A percentile compares a stretch with the other conserved stretches of the same genome.
Conservation (phyloP, 2,888 invertebrate species). For the Aleiodes testaceus region DNA sequence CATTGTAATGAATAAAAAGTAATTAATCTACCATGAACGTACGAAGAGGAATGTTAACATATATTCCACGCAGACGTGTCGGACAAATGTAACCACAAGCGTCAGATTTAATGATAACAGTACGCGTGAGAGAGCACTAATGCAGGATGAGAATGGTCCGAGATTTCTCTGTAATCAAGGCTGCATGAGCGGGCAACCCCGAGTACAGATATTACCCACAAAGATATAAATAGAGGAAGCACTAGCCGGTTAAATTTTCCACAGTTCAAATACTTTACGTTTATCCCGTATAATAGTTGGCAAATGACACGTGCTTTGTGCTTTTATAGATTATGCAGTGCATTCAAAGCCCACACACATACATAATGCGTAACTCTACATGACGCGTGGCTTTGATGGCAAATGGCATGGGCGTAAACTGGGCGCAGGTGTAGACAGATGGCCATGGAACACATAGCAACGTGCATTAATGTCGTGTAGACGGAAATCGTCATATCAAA, state of each 20-base stretch:
- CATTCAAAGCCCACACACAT: background rate
- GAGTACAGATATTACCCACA: constrained; percentile 33
- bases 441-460: constrained; percentile 54
- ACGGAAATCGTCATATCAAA: constrained; percentile 12
- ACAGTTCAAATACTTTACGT: constrained; percentile 21
- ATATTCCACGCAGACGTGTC: too few species aligned
- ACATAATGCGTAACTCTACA: constrained; percentile 18
- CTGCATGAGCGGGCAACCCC: constrained; percentile 22
- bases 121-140: constrained; percentile 43
- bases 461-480: constrained; percentile 57
- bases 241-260: constrained; percentile 44
- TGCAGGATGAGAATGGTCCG: constrained; percentile 32
- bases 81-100: constrained; percentile 26
- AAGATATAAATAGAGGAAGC: constrained; percentile 54
- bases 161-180: constrained; percentile 52
- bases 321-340: constrained; percentile 15
- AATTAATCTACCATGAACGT: constrained; percentile 6
- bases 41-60: too few species aligned
- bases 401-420: constrained; percentile 54
- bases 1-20: background rate
- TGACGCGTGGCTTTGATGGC: constrained; percentile 29
- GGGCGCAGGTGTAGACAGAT: constrained; percentile 57
- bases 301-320: constrained; percentile 18
- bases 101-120: constrained; percentile 44
- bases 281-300: background rate